Base-by-base conservation (phyloP, 2,113 vertebrate genomes). In the Murina feae region DNA sequence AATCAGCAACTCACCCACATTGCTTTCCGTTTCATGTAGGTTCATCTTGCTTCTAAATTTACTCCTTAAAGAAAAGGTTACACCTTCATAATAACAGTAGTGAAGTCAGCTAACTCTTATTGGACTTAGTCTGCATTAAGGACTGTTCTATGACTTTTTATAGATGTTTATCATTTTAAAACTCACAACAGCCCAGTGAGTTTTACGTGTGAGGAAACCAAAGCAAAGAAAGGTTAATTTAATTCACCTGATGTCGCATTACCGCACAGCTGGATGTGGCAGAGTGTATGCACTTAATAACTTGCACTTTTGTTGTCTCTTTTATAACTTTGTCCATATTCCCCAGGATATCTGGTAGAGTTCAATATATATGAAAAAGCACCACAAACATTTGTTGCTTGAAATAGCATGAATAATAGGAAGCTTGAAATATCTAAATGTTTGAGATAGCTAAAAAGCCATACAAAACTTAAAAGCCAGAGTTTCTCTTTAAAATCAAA, bases 401-500 rank as follows among this genome's bases (percentile, higher is more conserved):
- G 28, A 87, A 69, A 80, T 60, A 91, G 13, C 35, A 96, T 83
- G 37, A 84, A 51, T 47, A 89, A 49, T 32, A 89, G 55, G 71
- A 90, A 94, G 28, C 72, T 60, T 60, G 58, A 28, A 60, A 82
- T 44, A 78, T n/a, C 60, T 66, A 71, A 58, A 51, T 60, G 23
- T 89, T 84, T 86, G 37, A 86, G 68, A 78, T 53, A 60, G 53
- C 68, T 49, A 89, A 95, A 83, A 93, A 84, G 60, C 63, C 30
- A 30, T 35, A 11, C 35, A 53, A 94, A 82, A 39, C 7, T 58
- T 71, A 93, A 86, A 69, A 79, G 58, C 60, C 47, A 25, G 58
- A 47, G 23, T 60, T 92, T 86, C 60, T 30, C 10, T 17, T 66
- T n/a, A 9, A 66, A 9, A 69, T 76, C 35, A 84, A 78, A 47